Evolutionary conservation across 2,113 vertebrate genomes (phyloP), one percentile per base, ranked within the genome.

Genomic region (Silurus meridionalis): DNA sequence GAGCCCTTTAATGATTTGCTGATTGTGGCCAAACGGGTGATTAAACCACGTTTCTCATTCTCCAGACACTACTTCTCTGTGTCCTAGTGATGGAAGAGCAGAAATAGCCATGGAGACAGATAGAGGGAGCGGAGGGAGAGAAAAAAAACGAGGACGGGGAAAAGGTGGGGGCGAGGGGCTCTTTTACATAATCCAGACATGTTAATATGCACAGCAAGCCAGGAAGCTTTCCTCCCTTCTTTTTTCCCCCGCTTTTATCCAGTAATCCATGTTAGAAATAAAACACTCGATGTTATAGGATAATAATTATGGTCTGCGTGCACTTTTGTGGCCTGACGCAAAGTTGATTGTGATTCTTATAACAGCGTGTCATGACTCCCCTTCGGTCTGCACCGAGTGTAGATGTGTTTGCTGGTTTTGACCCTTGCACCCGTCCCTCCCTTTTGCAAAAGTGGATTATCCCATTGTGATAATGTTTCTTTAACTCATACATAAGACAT

Each of bases 181-280:
- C n/a, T 66, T 84, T 84, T 75, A 86, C 61, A 88, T 83, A 85
- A 85, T 64, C 57, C 72, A 55, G 8, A 57, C 52, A 78, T 69
- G 72, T 82, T 87, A 87, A 84, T 84, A 67, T 85, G 37, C 75
- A 55, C 60, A 83, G 82, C 66, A 37, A 77, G 13, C 37, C 50
- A 83, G 63, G 50, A 67, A 55, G 46, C 64, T 55, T 69, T 58
- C n/a, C 64, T 83, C n/a, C 48, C 28, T 55, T 28, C 21, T 78
- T 14, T 21, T 23, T 9, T 75, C 48, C 48, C 58, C 79, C 21
- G 14, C 46, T 21, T 50, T 52, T 64, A 60, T 37, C 78, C 77
- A 50, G 23, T 52, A 11, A 53, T 46, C 25, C 5, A 4, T 28
- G 6, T 78, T 17, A 28, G n/a, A 1, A 28, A 37, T 79, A 28